Conservation (phyloP, 2,888 invertebrate species). For the Oscheius sp. region DNA sequence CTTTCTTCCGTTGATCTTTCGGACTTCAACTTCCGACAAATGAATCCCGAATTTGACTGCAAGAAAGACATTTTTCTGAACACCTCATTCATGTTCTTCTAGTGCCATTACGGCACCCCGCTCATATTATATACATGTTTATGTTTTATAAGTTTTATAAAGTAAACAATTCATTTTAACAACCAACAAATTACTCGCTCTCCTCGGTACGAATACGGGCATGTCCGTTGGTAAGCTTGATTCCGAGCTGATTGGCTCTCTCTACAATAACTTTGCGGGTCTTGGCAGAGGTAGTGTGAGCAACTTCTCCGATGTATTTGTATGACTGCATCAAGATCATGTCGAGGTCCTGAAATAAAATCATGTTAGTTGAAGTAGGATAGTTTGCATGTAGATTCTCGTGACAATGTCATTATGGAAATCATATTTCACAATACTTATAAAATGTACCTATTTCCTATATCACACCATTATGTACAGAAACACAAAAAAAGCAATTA, state of each 20-base stretch:
- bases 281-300: constrained; percentile 96
- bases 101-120: no score
- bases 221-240: constrained; percentile 93
- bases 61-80: no score
- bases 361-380: not conserved
- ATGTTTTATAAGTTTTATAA: no score
- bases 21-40: no score
- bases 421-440: not conserved
- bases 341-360: constrained; percentile 84
- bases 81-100: no score
- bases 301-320: constrained; percentile 96
- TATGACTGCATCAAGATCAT: constrained; percentile 99
- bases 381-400: not conserved
- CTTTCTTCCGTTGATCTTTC: no score
- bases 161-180: constrained; percentile 60
- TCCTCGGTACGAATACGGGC: constrained; percentile 97
- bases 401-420: not conserved
- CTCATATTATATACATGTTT: no score
- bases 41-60: no score
- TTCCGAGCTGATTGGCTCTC: constrained; percentile 88
- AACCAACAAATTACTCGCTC: constrained; percentile 84
- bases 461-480: no score
- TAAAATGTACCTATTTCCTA: not conserved
- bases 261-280: constrained; percentile 96
- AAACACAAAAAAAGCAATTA: constrained; percentile 1